phyloP scores from a whole-genome alignment of 2,113 vertebrate species.

The Laticauda laticaudata region DNA sequence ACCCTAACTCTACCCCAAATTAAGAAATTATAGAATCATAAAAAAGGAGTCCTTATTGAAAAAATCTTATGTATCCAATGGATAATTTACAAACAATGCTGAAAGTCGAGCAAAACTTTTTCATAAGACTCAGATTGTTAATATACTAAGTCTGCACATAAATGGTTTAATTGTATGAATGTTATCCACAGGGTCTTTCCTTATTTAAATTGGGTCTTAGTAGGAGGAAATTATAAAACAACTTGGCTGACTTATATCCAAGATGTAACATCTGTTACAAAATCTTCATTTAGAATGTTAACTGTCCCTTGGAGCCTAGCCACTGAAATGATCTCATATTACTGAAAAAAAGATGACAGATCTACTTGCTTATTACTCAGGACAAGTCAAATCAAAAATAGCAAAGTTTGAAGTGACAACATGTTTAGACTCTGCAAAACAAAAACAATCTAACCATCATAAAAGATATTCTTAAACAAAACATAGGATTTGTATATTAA shows the following conservation, averaged over 20 bases:
- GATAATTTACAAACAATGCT: background rate
- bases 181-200: background rate
- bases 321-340: slow-evolving; percentile 35
- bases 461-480: slow-evolving; percentile 35
- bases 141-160: background rate
- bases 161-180: background rate
- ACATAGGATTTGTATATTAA: background rate
- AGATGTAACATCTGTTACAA: slow-evolving; percentile 48
- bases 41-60: background rate
- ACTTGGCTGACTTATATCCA: slow-evolving; percentile 8
- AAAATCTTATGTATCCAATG: background rate
- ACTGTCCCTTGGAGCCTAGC: slow-evolving; percentile 38
- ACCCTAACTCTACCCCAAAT: background rate
- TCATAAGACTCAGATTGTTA: background rate
- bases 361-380: slow-evolving; percentile 47
- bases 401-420: slow-evolving; percentile 41
- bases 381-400: slow-evolving; percentile 48
- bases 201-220: background rate
- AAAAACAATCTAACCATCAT: slow-evolving; percentile 37
- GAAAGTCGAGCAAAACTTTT: background rate
- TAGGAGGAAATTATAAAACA: background rate
- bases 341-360: slow-evolving; percentile 41
- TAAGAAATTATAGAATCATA: background rate
- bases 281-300: slow-evolving; percentile 27
- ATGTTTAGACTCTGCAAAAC: slow-evolving; percentile 46